Base-by-base conservation (phyloP, 2,113 vertebrate genomes). In the Solea senegalensis region DNA sequence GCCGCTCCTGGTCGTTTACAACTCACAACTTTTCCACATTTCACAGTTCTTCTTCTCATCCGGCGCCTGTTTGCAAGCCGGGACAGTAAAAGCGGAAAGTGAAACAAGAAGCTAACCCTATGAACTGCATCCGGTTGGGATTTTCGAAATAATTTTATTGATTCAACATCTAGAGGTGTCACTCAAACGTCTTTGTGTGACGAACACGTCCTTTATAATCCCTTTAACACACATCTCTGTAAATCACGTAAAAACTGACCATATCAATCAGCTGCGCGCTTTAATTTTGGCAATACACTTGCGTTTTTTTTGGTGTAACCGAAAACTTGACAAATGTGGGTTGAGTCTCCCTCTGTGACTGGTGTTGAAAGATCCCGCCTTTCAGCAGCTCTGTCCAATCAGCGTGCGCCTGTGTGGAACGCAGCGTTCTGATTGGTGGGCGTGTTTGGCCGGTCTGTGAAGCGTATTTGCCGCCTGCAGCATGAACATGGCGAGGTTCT, bases 291-390 rank as follows among this genome's bases (percentile, higher is more conserved):
- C 75, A 2, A 45, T 0, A 11, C 0, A 6, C 0, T 58, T 69
- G 13, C 56, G 16, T 9, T 14, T 34, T 26, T 0, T n/a, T 8
- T 15, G 13, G 5, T 4, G 9, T 21, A 15, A 9, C 8, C 0
- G 1, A 3, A 0, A 1, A 5, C 49, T 79, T 83, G 16, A 72
- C 15, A 11, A 21, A 63, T 1, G 16, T 34, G 14, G 58, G 39
- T 12, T 41, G 74, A 60, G 9, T 65, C 49, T 58, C 54, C 41
- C 55, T 34, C 9, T 10, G 27, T 79, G 80, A 73, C 69, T 71
- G 26, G 5, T 5, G 58, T 89, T 88, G 62, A 85, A 86, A 86
- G 86, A 90, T 76, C 76, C 89, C 88, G 89, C 89, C 89, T 88
- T 87, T 84, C 40, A n/a, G 13, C 21, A 13, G n/a, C 56, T 59